phyloP scores from a whole-genome alignment of 2,113 vertebrate genomes.

The Melanostigma gelatinosum region DNA sequence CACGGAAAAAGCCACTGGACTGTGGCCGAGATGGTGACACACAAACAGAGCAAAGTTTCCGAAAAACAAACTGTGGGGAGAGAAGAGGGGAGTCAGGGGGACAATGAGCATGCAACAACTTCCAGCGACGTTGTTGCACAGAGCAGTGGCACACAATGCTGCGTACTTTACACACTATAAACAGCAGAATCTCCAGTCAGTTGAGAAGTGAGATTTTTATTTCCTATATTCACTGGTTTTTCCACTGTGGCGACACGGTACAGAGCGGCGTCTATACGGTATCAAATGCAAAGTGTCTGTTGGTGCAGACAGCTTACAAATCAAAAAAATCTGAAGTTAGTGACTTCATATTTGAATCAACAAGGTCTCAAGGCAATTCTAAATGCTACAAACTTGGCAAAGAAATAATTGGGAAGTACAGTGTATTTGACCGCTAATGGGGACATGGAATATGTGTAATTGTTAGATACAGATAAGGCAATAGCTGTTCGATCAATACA shows the following conservation, averaged over 20 bases:
- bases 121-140: background rate
- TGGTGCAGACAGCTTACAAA: slow-evolving; percentile 11
- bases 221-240: slow-evolving; percentile 51
- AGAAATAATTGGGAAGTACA: background rate
- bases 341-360: background rate
- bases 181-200: background rate
- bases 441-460: background rate
- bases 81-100: slow-evolving; percentile 4
- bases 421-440: background rate
- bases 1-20: slow-evolving; percentile 56
- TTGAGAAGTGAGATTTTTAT: slow-evolving; percentile 21
- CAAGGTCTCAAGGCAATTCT: background rate
- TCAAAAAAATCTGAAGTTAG: background rate
- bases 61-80: slow-evolving; percentile 44
- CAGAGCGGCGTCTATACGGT: background rate
- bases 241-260: slow-evolving; percentile 24
- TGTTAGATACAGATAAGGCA: background rate
- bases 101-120: background rate
- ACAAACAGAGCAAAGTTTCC: slow-evolving; percentile 56
- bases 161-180: background rate
- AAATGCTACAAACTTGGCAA: slow-evolving; percentile 3
- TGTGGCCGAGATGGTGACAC: slow-evolving; percentile 34
- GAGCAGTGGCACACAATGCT: background rate
- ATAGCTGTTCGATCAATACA: slow-evolving; percentile 9
- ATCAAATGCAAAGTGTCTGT: slow-evolving; percentile 6